Conservation (phyloP, 2,113 vertebrate genomes). For the Pseudopodoces humilis region DNA sequence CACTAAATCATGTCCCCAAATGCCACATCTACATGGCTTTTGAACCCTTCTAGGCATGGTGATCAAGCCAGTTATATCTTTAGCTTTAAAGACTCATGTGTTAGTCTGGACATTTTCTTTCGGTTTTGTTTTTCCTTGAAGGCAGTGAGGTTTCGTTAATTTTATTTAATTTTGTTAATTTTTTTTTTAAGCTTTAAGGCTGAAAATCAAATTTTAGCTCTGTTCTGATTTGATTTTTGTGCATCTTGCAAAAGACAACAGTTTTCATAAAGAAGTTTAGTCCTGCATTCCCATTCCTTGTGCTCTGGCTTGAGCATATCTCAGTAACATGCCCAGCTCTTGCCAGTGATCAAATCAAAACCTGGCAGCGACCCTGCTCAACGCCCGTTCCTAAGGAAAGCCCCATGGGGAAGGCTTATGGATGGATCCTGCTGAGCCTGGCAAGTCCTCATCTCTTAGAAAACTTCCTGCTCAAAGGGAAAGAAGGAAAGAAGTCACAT, state of each 20-base stretch:
- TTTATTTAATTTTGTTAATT: background rate
- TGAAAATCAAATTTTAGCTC: background rate
- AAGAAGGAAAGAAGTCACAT: background rate
- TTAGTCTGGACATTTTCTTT: background rate
- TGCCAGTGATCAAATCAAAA: background rate
- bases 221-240: background rate
- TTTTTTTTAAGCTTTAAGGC: background rate
- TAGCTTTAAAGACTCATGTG: background rate
- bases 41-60: background rate
- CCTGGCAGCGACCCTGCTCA: rapidly evolving
- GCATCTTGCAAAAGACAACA: rapidly evolving
- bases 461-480: background rate
- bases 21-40: background rate
- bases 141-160: background rate
- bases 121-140: background rate
- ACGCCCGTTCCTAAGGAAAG: background rate
- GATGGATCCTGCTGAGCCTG: background rate
- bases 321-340: rapidly evolving
- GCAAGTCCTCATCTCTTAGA: background rate
- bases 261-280: background rate
- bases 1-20: background rate
- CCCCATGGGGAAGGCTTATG: background rate
- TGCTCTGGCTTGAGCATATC: background rate
- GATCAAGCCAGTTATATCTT: background rate
- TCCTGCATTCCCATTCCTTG: background rate